Percentiles rank a stretch among this genome's conserved stretches.
Evolutionary conservation across 1,140 invertebrate genomes (phyloP).

Genomic region (Drosophila melanica): DNA sequence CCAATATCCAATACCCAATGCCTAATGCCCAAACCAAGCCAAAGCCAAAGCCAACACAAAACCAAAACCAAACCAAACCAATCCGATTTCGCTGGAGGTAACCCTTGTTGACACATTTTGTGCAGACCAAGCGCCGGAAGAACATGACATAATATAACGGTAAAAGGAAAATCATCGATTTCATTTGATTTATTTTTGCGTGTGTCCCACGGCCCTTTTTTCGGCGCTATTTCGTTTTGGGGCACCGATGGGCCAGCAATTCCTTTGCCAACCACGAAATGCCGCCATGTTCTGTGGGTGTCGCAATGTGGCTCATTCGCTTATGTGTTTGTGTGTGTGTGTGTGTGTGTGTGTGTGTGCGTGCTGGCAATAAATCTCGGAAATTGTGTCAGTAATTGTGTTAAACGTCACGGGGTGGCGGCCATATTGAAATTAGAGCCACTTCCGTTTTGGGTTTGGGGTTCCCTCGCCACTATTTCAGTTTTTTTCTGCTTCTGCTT

Average conservation of each 20-base stretch:
- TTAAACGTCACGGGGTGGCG: constrained; percentile 51
- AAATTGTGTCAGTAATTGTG: constrained; percentile 81
- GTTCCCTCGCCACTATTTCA: constrained; percentile 5
- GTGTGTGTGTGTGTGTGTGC: constrained; percentile 33
- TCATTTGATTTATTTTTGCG: constrained; percentile 74
- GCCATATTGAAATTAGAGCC: constrained; percentile 80
- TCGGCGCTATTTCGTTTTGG: neutral
- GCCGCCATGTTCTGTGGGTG: constrained; percentile 35
- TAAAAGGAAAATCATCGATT: constrained; percentile 82
- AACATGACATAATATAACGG: constrained; percentile 79
- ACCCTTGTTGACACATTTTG: constrained; percentile 29
- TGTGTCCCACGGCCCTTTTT: constrained; percentile 28
- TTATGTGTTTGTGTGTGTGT: constrained; percentile 22
- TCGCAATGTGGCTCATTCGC: constrained; percentile 11
- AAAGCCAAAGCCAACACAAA: neutral
- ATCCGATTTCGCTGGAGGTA: constrained; percentile 9
- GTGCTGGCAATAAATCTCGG: constrained; percentile 75
- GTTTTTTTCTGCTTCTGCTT: constrained; percentile 1
- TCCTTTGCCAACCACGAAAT: constrained; percentile 36
- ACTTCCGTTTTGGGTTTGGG: constrained; percentile 67
- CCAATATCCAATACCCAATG: too few relatives aligned
- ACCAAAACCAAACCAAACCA: neutral
- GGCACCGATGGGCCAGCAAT: neutral
- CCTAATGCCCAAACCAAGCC: too few relatives aligned
- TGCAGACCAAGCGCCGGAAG: constrained; percentile 48